Evolutionary conservation across 2,113 vertebrate species (phyloP).

Genomic region (Nycticebus coucang): DNA sequence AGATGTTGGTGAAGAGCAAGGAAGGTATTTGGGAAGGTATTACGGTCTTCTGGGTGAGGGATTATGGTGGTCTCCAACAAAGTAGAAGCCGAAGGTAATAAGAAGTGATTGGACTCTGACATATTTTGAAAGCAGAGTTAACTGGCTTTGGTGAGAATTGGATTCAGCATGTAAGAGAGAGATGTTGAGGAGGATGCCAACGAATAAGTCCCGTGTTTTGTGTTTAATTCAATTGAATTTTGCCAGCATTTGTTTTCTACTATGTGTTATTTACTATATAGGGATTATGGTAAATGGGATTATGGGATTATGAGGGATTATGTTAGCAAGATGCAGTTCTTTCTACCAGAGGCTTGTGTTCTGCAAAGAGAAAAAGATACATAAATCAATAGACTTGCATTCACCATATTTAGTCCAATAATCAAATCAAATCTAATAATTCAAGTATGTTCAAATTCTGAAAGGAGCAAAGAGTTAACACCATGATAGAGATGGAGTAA

Average conservation of each 20-base stretch:
- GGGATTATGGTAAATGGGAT: no score
- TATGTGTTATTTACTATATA: not conserved
- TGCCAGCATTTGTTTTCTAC: not conserved
- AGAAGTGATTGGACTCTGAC: not conserved
- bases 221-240: not conserved
- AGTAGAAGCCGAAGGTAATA: not conserved
- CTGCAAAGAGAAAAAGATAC: not conserved
- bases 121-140: not conserved
- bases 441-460: not conserved
- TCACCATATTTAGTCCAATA: not conserved
- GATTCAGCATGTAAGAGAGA: not conserved
- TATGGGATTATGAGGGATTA: not conserved
- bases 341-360: not conserved
- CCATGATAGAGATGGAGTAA: not conserved
- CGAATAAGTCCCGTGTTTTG: not conserved
- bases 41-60: not conserved
- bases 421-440: not conserved
- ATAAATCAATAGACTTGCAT: not conserved
- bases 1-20: not conserved
- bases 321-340: not conserved
- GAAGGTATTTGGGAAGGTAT: not conserved
- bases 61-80: not conserved
- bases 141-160: not conserved
- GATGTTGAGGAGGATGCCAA: not conserved
- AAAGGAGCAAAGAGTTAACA: not conserved